These are phyloP conservation scores for Nematopogon swammerdamellus DNA, from an alignment of 2,888 invertebrate genomes.

Conservation along the genomic window DNA sequence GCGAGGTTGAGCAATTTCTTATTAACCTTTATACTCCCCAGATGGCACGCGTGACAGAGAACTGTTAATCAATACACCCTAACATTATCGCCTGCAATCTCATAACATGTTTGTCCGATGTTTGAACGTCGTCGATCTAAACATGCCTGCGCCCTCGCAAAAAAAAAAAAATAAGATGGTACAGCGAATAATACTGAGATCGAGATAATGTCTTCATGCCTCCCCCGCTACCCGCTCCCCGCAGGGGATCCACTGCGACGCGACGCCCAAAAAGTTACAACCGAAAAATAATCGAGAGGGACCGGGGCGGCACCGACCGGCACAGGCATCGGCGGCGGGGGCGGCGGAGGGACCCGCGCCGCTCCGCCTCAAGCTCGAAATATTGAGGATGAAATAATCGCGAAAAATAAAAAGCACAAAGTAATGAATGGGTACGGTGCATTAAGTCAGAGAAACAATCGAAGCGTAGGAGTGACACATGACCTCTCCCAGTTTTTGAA, in stretches of 20 bases:
- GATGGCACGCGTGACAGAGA: too few relatives aligned
- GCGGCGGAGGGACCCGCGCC: too few relatives aligned
- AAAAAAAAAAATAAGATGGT: too few relatives aligned
- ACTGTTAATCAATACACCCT: constrained; percentile 3
- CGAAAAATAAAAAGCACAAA: background rate
- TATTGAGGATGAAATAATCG: background rate
- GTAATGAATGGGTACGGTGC: background rate
- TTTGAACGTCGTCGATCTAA: background rate
- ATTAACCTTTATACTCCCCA: too few relatives aligned
- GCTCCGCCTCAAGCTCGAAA: too few relatives aligned
- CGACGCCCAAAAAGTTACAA: background rate
- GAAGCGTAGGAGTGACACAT: background rate
- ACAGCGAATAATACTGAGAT: background rate
- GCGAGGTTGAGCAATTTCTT: too few relatives aligned
- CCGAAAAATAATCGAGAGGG: background rate
- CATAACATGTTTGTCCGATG: background rate
- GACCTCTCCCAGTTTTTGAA: background rate
- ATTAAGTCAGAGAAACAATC: background rate
- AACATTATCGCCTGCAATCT: background rate
- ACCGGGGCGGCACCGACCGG: too few relatives aligned
- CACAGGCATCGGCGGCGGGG: too few relatives aligned
- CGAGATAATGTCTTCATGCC: background rate
- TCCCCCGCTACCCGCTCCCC: background rate
- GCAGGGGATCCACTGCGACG: background rate
- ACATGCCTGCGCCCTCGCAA: constrained; percentile 11